Evolutionary conservation across 2,888 invertebrate genomes (phyloP), one percentile per base, ranked within the genome.

Genomic region (Amiota mariae): DNA sequence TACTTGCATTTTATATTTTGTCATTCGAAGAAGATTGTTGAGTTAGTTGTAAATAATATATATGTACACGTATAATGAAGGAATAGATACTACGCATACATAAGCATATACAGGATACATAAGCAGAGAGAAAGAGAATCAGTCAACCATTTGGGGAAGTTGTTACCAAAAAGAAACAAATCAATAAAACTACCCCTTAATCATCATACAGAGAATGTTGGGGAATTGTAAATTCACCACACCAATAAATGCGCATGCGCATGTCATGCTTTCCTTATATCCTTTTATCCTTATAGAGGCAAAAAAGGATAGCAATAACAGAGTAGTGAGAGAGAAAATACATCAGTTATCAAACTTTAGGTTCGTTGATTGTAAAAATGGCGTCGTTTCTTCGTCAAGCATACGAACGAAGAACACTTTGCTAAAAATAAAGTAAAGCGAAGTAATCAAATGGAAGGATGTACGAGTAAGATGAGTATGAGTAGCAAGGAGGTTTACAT

Each of bases 1-100:
- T 86, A 87, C 84, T 84, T 82, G 86, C 85, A 86, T 87, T 59
- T 86, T 85, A 81, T 82, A 81, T 85, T 84, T 87, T 85, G 82
- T 81, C 87, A 81, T 84, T 85, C 80, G 78, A 59, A 51, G 54
- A 51, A 59, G 59, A 59, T 20, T 36, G 36, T 36, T 36, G 36
- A 36, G 36, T 36, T 36, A 36, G 73, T 76, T 54, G 54, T 66
- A 76, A 81, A 85, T 79, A 81, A 48, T 49, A 57, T 64, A n/a
- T 73, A n/a, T n/a, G n/a, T n/a, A n/a, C n/a, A 73, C 59, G n/a
- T 48, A 66, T 57, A 71, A 68, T 48, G 68, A 70, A 46, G 18
- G 49, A 51, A 20, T 75, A 75, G 59, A 70, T 73, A 72, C 48
- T 20, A 66, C 71, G 56, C 36, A 36, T 36, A 24, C 24, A 36